These are phyloP conservation scores for Papilio machaon DNA, from an alignment of 1,140 invertebrate genomes.

Conservation along the genomic window DNA sequence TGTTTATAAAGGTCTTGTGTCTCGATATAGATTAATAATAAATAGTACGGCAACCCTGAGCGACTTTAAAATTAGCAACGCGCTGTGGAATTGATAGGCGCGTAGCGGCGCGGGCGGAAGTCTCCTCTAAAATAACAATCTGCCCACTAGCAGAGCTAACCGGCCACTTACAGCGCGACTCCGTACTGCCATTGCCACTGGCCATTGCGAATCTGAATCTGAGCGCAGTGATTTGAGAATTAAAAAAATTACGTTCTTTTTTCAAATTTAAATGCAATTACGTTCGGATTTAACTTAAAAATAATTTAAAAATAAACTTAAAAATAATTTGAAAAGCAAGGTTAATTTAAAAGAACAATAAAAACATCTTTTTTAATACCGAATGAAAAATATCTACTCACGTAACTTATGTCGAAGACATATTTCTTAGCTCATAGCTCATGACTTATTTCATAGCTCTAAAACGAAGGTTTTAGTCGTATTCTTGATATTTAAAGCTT, in stretches of 20 bases:
- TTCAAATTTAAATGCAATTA: background rate
- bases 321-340: too few relatives aligned
- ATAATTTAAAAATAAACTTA: too few relatives aligned
- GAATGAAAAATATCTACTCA: background rate
- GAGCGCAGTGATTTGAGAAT: background rate
- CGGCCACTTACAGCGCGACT: slow-evolving; percentile 34
- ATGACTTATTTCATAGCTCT: background rate
- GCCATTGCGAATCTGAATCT: background rate
- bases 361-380: background rate
- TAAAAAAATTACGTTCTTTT: slow-evolving; percentile 23
- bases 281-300: background rate
- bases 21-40: slow-evolving; percentile 21
- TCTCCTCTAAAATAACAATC: slow-evolving; percentile 37
- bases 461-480: background rate
- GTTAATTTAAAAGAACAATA: background rate
- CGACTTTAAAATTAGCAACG: slow-evolving; percentile 36
- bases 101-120: slow-evolving; percentile 33
- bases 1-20: background rate
- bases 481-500: too few relatives aligned
- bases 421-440: background rate
- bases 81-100: slow-evolving; percentile 37
- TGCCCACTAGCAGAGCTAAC: slow-evolving; percentile 37
- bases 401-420: background rate
- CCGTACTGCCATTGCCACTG: slow-evolving; percentile 3
- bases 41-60: slow-evolving; percentile 25